Evolutionary conservation across 2,888 invertebrate species (phyloP).

Genomic region (Prosopocoilus inquinatus): DNA sequence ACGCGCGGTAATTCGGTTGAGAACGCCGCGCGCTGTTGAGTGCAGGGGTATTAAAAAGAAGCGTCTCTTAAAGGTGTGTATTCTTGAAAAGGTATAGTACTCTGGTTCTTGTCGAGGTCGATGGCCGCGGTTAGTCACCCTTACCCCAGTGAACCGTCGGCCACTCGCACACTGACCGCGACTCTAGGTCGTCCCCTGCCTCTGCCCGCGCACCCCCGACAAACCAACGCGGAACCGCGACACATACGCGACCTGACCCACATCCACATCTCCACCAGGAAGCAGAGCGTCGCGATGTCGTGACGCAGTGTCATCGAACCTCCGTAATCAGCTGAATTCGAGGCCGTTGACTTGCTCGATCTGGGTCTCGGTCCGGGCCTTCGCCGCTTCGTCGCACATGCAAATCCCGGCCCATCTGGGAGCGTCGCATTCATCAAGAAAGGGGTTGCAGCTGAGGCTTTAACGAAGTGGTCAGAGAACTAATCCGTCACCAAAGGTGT

Average conservation of each 20-base stretch:
- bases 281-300: slow-evolving; percentile 44
- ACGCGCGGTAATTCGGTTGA: background rate
- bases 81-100: slow-evolving; percentile 14
- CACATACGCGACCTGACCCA: slow-evolving; percentile 46
- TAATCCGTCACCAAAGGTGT: slow-evolving; percentile 33
- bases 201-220: slow-evolving; percentile 31
- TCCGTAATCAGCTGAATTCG: slow-evolving; percentile 41
- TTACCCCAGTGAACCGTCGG: slow-evolving; percentile 53
- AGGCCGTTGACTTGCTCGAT: slow-evolving; percentile 43
- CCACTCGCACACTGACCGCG: slow-evolving; percentile 53
- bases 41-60: slow-evolving; percentile 1
- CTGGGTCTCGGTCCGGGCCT: slow-evolving; percentile 41
- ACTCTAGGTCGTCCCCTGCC: slow-evolving; percentile 42
- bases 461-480: slow-evolving; percentile 29
- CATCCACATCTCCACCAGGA: slow-evolving; percentile 45
- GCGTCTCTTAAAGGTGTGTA: slow-evolving; percentile 4
- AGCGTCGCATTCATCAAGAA: slow-evolving; percentile 2
- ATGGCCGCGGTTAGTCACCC: slow-evolving; percentile 51
- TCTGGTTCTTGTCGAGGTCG: slow-evolving; percentile 34
- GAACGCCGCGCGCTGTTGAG: background rate
- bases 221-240: slow-evolving; percentile 32
- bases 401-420: slow-evolving; percentile 13
- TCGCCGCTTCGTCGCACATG: slow-evolving; percentile 10
- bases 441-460: slow-evolving; percentile 31
- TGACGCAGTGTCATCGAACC: slow-evolving; percentile 42